Conservation (phyloP, 1,140 invertebrate species). For the Drosophila ogumai region DNA sequence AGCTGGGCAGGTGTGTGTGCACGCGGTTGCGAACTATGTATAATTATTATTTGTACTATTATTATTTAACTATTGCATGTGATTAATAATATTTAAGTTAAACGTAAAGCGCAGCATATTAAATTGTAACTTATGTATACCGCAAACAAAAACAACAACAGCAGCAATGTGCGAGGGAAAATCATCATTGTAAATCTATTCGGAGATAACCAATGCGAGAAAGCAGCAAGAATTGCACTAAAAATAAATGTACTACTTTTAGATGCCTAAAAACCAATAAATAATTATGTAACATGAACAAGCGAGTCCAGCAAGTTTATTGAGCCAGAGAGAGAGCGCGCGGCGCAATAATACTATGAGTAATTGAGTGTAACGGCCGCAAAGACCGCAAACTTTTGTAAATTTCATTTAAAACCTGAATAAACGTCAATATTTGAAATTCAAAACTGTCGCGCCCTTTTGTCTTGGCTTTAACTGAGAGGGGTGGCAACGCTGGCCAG, state of each 20-base stretch:
- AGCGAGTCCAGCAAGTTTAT: slow-evolving; percentile 58
- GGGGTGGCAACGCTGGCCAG: neutral
- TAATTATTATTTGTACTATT: slow-evolving; percentile 78
- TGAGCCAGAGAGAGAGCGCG: slow-evolving; percentile 16
- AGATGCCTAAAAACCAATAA: slow-evolving; percentile 74
- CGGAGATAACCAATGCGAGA: slow-evolving; percentile 47
- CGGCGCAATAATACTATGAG: slow-evolving; percentile 33
- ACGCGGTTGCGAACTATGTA: slow-evolving; percentile 68
- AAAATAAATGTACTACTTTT: slow-evolving; percentile 79
- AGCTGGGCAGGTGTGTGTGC: slow-evolving; percentile 19
- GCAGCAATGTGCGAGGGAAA: slow-evolving; percentile 22
- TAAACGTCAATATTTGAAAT: slow-evolving; percentile 74
- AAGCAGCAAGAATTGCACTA: slow-evolving; percentile 58
- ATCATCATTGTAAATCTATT: slow-evolving; percentile 55
- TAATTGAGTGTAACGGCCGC: slow-evolving; percentile 42
- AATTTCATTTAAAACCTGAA: slow-evolving; percentile 67
- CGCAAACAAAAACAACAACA: slow-evolving; percentile 37
- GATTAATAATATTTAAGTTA: slow-evolving; percentile 84
- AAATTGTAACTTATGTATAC: slow-evolving; percentile 82
- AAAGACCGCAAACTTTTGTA: slow-evolving; percentile 59
- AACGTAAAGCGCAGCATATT: slow-evolving; percentile 79
- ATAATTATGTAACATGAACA: slow-evolving; percentile 71
- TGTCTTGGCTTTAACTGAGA: too few species aligned
- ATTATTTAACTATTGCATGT: slow-evolving; percentile 84
- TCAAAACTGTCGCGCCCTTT: slow-evolving; percentile 20